Base-by-base conservation (phyloP, 2,797 vertebrate genomes). In the Acrocephalus scirpaceus region DNA sequence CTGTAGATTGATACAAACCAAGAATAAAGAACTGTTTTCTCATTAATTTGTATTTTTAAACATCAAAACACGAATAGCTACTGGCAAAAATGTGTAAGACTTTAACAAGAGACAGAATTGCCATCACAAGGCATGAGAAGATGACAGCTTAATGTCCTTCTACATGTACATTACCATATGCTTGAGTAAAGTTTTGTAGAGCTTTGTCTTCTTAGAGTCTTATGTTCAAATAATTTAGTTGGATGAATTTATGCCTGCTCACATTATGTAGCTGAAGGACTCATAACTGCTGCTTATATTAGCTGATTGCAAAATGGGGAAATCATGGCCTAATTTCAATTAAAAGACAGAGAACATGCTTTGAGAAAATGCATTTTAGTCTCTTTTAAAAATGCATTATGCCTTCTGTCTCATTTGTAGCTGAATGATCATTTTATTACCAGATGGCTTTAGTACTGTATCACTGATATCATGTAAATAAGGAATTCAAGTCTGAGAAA, bases 171-270 rank as follows among this genome's bases (percentile, higher is more conserved):
- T 91, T 86, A 20, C 30, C 53, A 45, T 54, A 72, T 64, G 73
- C 71, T 87, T 38, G 16, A 94, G 45, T 32, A 77, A 83, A 95
- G 40, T 42, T 93, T 50, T 70, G 76, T 75, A 87, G 87, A 92
- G 38, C 29, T 92, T 54, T 62, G 61, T 78, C 38, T 61, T 70
- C 34, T 90, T 90, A 77, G 67, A 84, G 29, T 72, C 57, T 76
- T 79, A 75, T 23, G 34, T 88, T 92, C 58, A 91, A 50, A n/a
- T 40, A 76, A 34, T 58, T 57, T 66, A 44, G 10, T 25, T 61
- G 18, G 26, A 44, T 76, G n/a, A 40, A 79, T 13, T 66, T 57
- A 80, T 91, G 56, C 15, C 40, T 80, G 50, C 27, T 88, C 82
- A 66, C 51, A 25, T 92, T 81, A 58, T 64, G 20, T 47, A 51